Conservation (phyloP, 1,140 invertebrate species). For the Protaetia brevitarsis region DNA sequence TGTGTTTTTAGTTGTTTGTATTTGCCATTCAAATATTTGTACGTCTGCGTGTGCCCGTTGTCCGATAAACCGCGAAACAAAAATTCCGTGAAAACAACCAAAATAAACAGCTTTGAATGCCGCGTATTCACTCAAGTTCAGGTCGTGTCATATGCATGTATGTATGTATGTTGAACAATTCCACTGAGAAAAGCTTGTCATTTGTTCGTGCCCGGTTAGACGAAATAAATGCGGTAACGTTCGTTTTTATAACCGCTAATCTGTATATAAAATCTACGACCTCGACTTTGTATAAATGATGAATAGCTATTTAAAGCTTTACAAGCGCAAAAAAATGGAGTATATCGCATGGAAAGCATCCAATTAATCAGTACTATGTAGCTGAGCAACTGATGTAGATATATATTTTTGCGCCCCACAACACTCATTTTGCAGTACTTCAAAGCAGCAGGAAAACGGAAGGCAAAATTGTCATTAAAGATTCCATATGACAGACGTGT, state of each 20-base stretch:
- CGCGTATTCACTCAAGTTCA: neutral
- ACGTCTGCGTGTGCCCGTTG: neutral
- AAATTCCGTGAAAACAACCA: neutral
- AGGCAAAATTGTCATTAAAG: too few relatives aligned
- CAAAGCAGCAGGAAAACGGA: too few relatives aligned
- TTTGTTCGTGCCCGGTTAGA: neutral
- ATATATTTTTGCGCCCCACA: too few relatives aligned
- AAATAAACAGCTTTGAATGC: neutral
- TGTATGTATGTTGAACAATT: neutral
- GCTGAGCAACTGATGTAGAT: too few relatives aligned
- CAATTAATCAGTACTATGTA: too few relatives aligned
- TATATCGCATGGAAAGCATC: too few relatives aligned
- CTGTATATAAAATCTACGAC: neutral
- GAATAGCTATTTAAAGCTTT: too few relatives aligned
- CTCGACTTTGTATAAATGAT: too few relatives aligned
- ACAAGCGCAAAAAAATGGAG: too few relatives aligned
- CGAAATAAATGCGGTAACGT: neutral
- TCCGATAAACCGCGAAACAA: neutral
- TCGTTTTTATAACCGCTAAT: neutral
- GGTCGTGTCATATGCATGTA: too few relatives aligned
- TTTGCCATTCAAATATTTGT: conserved; percentile 15
- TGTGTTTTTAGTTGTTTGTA: neutral
- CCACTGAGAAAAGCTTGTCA: neutral
- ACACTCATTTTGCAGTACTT: too few relatives aligned
- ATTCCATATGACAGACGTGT: too few relatives aligned